phyloP scores from a whole-genome alignment of 1,140 invertebrate species.

The Hyposmocoma kahamanoa region DNA sequence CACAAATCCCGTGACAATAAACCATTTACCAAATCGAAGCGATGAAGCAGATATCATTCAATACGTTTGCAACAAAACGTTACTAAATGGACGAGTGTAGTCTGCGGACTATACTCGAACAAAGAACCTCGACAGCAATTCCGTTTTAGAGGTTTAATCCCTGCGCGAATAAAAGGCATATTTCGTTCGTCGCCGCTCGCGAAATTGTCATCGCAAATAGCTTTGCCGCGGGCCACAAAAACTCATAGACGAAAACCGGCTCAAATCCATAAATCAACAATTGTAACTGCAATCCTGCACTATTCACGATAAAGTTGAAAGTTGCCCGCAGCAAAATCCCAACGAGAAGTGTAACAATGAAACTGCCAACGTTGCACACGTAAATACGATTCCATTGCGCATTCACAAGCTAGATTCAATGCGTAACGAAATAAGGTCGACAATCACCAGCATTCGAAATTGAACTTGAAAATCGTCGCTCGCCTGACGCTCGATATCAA shows the following conservation, averaged over 20 bases:
- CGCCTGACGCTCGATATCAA: conserved; percentile 71
- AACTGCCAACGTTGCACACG: conserved; percentile 66
- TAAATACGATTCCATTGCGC: conserved; percentile 60
- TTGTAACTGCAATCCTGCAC: neutral
- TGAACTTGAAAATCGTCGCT: conserved; percentile 72
- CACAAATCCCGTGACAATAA: no score
- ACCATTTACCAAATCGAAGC: no score
- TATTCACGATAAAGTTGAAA: conserved; percentile 19
- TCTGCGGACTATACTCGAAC: conserved; percentile 55
- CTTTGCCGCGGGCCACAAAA: conserved; percentile 52
- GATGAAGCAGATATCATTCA: no score
- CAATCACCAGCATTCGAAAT: conserved; percentile 56
- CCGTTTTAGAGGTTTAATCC: conserved; percentile 69
- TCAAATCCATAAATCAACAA: conserved; percentile 16
- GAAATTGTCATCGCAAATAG: conserved; percentile 73
- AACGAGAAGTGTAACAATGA: conserved; percentile 64
- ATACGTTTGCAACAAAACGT: no score
- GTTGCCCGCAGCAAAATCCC: conserved; percentile 5
- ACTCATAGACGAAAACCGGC: conserved; percentile 29
- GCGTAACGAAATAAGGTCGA: conserved; percentile 48
- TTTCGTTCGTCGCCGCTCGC: conserved; percentile 64
- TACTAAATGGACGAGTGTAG: no score
- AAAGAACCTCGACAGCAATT: conserved; percentile 61
- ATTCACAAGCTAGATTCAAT: conserved; percentile 48
- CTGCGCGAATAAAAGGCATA: conserved; percentile 70